Conservation (phyloP, 2,113 vertebrate species). For the Lasiurus cinereus region DNA sequence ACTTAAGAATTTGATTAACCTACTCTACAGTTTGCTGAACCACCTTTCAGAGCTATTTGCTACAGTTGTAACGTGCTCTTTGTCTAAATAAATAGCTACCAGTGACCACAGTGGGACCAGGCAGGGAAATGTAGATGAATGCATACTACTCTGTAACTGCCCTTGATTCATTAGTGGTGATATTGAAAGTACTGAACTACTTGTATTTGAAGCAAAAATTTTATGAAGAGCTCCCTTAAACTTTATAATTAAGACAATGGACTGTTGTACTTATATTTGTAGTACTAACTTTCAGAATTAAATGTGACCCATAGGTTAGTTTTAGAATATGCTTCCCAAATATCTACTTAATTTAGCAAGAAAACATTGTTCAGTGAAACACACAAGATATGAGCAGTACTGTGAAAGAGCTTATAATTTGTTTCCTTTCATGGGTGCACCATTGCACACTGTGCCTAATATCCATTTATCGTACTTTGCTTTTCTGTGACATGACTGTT, state of each 20-base stretch:
- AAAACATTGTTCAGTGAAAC: constrained; percentile 25
- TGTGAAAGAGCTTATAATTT: not conserved
- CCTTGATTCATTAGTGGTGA: not conserved
- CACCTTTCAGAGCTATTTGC: not conserved
- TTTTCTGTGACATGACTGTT: not conserved
- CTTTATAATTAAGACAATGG: not conserved
- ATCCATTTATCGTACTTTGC: not conserved
- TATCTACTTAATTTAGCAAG: not conserved
- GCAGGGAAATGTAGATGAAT: not conserved
- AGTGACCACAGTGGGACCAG: not conserved
- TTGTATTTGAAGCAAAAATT: not conserved
- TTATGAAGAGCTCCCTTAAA: not conserved
- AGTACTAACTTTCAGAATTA: constrained; percentile 3
- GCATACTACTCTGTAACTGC: not conserved
- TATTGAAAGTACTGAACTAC: constrained; percentile 19
- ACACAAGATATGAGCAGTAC: not conserved
- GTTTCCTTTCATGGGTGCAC: not conserved
- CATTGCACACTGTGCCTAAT: not conserved
- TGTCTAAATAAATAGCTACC: not conserved
- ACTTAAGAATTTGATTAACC: constrained; percentile 28
- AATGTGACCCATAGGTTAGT: constrained; percentile 18
- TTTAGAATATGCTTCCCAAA: constrained; percentile 51
- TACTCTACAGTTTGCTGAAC: not conserved
- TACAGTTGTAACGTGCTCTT: not conserved
- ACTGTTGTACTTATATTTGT: not conserved